Evolutionary conservation across 1,140 invertebrate species (phyloP), one percentile per base, ranked within the genome.

Genomic region (Leptinotarsa undecemlineata): DNA sequence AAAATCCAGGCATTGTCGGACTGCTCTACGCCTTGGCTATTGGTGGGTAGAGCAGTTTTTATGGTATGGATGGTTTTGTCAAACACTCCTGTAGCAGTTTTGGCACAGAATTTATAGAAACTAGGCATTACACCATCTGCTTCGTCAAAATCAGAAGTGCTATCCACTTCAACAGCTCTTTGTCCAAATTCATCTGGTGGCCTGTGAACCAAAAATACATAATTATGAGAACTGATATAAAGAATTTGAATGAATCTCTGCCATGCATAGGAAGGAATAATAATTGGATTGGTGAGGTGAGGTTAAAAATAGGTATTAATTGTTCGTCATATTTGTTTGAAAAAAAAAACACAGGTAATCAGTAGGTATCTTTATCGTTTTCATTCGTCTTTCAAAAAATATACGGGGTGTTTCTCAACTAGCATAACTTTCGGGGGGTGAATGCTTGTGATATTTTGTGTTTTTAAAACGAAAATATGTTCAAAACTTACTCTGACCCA

Each of bases 21-120:
- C 21, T 68, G 63, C 47, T 77, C 74, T 26, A 77, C 63, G 64
- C 69, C 19, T 61, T 48, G 62, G 4, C 51, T 64, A 69, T 81
- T 83, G 3, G 79, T 81, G 4, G 84, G 84, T 61, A 85, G 73
- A 3, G 84, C 84, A 11, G 84, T 85, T 78, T 84, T 84, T 14
- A 85, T 81, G 1, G 84, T 84, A 68, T 85, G 84, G 5, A 84
- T 70, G 1, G 83, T 83, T 73, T 84, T 84, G 14, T 84, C 81
- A 68, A 85, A 82, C 47, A 85, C 82, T 20, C 83, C 84, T 11
- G 84, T 83, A 1, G 83, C 84, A 20, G 83, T 85, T 75, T 82
- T 82, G 19, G 84, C 81, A 72, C 82, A 84, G 17, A 82, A 80
- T 73, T 85, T 85, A 72, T 84, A 83, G 71, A 84, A 81, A 70